These are phyloP conservation scores for Leptopterna dolabrata DNA, from an alignment of 2,888 invertebrate species.

Conservation along the genomic window DNA sequence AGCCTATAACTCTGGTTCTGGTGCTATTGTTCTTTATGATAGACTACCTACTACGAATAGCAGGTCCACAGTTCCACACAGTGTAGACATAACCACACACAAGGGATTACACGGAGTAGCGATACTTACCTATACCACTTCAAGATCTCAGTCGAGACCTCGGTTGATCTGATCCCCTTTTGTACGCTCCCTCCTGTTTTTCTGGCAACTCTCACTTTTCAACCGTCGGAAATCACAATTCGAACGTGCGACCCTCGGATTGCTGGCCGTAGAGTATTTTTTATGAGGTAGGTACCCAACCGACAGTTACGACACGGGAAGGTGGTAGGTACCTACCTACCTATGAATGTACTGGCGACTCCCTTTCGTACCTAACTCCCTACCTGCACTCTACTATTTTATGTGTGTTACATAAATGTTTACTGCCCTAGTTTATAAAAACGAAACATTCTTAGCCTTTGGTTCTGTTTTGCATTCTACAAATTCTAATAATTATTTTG, in stretches of 20 bases:
- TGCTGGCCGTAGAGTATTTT: background rate
- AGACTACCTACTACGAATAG: too few relatives aligned
- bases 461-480: too few relatives aligned
- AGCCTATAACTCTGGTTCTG: too few relatives aligned
- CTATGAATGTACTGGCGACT: background rate
- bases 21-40: too few relatives aligned
- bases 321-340: background rate
- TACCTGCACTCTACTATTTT: too few relatives aligned
- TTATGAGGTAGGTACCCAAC: background rate
- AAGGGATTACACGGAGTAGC: background rate
- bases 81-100: background rate
- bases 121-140: too few relatives aligned
- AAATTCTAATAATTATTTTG: too few relatives aligned
- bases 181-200: background rate
- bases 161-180: too few relatives aligned
- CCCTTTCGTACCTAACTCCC: too few relatives aligned
- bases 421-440: too few relatives aligned
- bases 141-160: background rate
- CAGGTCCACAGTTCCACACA: background rate
- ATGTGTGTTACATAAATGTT: too few relatives aligned
- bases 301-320: background rate
- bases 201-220: background rate
- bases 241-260: background rate
- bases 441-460: too few relatives aligned
- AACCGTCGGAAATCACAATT: background rate